Evolutionary conservation across 2,888 invertebrate genomes (phyloP).

Genomic region (Octonoba sinensis): DNA sequence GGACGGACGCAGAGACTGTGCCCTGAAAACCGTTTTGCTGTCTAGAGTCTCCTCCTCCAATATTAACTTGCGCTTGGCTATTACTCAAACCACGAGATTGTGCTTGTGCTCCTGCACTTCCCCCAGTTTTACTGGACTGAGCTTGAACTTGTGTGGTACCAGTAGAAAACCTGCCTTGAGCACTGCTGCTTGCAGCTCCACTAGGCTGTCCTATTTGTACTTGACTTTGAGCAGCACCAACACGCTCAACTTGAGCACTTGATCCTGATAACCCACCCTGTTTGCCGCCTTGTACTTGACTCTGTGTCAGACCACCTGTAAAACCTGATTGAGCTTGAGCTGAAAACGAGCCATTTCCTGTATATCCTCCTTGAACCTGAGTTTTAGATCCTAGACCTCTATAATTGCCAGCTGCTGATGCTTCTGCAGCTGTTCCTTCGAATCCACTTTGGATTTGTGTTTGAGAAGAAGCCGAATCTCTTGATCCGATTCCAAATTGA

Average conservation of each 20-base stretch:
- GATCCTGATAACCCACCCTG: conserved; percentile 56
- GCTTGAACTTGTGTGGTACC: conserved; percentile 53
- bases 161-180: conserved; percentile 55
- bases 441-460: conserved; percentile 54
- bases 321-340: conserved; percentile 63
- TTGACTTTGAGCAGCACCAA: conserved; percentile 61
- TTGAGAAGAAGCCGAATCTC: conserved; percentile 51
- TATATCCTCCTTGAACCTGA: conserved; percentile 59
- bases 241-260: conserved; percentile 48
- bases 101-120: conserved; percentile 59
- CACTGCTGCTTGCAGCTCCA: conserved; percentile 53
- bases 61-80: conserved; percentile 57
- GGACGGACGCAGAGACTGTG: conserved; percentile 53
- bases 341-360: conserved; percentile 63
- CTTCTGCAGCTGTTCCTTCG: conserved; percentile 61
- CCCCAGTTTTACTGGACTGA: conserved; percentile 41
- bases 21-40: conserved; percentile 45
- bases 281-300: conserved; percentile 56
- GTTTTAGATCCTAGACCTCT: conserved; percentile 51
- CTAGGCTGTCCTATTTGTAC: conserved; percentile 57
- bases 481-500: neutral
- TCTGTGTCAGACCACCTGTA: conserved; percentile 52
- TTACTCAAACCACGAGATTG: conserved; percentile 54
- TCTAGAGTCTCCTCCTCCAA: conserved; percentile 35
- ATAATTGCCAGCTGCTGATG: conserved; percentile 46